Percentiles rank a stretch among this genome's conserved stretches.
Evolutionary conservation across 2,888 invertebrate genomes (phyloP).

Genomic region (Lasioglossum villosulum): DNA sequence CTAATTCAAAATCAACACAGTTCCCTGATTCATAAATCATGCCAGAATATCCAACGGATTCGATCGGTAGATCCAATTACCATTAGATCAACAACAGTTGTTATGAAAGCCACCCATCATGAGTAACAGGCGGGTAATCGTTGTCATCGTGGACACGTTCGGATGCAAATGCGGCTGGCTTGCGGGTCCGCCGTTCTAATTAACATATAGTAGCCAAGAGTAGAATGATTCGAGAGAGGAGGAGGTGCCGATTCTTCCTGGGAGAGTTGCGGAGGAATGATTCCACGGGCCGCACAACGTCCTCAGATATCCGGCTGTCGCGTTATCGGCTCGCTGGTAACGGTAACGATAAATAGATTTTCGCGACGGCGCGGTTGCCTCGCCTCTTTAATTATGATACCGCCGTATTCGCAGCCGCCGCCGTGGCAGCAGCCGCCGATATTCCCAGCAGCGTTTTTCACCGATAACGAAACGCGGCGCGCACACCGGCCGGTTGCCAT

Average conservation of each 20-base stretch:
- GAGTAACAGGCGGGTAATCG: neutral
- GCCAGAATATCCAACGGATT: neutral
- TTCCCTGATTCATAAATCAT: neutral
- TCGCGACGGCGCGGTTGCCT: constrained; percentile 29
- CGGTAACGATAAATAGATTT: constrained; percentile 57
- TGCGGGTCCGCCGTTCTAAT: constrained; percentile 32
- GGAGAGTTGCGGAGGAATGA: neutral
- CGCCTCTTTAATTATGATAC: constrained; percentile 55
- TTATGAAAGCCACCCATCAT: constrained; percentile 1
- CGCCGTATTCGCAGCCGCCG: constrained; percentile 27
- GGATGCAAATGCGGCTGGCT: constrained; percentile 14
- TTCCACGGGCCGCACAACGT: constrained; percentile 28
- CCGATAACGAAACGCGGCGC: constrained; percentile 59
- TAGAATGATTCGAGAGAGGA: neutral
- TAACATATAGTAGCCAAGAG: constrained; percentile 37
- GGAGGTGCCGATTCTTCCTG: neutral
- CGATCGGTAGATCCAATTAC: neutral
- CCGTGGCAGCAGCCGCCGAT: neutral
- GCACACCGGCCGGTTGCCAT: constrained; percentile 38
- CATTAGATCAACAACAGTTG: neutral
- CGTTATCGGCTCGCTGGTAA: constrained; percentile 44
- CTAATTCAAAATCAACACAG: neutral
- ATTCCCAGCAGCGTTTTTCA: constrained; percentile 21
- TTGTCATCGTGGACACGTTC: constrained; percentile 17
- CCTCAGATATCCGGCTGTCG: constrained; percentile 27